phyloP scores from a whole-genome alignment of 2,888 invertebrate genomes.

The Thumatha senex region DNA sequence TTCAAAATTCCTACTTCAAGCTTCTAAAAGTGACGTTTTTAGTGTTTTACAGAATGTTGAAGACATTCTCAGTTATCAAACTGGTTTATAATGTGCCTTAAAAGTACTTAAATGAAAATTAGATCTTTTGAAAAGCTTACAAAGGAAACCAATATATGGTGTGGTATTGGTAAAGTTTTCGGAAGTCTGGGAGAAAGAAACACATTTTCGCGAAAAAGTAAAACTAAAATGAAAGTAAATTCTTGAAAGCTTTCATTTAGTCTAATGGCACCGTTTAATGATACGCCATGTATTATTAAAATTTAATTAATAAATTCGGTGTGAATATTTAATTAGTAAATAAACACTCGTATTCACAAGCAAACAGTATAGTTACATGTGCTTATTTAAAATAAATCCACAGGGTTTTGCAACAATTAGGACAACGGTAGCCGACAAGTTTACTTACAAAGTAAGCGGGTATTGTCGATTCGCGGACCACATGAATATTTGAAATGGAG shows the following conservation, averaged over 20 bases:
- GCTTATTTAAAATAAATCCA: no score
- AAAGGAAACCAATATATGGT: slow-evolving; percentile 12
- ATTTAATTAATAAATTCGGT: no score
- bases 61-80: slow-evolving; percentile 5
- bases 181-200: not conserved
- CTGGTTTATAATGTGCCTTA: slow-evolving; percentile 36
- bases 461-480: no score
- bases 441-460: no score
- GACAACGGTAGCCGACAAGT: no score
- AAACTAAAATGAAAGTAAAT: not conserved
- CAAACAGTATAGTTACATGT: no score
- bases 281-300: no score
- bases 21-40: slow-evolving; percentile 25
- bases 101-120: not conserved
- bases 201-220: not conserved
- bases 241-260: not conserved
- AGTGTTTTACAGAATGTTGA: slow-evolving; percentile 21
- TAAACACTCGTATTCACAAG: no score
- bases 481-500: no score
- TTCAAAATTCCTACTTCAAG: slow-evolving; percentile 22
- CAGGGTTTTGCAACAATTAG: no score
- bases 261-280: not conserved
- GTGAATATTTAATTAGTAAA: no score
- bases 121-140: not conserved
- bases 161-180: slow-evolving; percentile 34